Percentiles rank a stretch among this genome's conserved stretches.
phyloP scores from a whole-genome alignment of 2,113 vertebrate genomes.

The Machaerirhynchus nigripectus region DNA sequence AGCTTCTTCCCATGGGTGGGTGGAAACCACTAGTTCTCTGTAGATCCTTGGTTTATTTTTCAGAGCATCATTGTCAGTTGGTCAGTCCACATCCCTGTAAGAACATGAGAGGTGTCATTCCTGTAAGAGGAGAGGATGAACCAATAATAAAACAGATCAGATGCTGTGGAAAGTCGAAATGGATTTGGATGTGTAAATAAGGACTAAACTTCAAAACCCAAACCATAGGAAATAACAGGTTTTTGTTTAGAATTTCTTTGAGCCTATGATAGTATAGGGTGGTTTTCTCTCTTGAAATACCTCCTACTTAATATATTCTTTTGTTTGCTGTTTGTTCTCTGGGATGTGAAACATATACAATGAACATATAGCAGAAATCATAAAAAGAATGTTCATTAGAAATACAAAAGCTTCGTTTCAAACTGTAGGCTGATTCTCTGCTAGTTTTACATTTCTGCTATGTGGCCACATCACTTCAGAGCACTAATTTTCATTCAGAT shows the following conservation, averaged over 20 bases:
- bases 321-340: neutral
- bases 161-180: neutral
- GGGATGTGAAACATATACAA: neutral
- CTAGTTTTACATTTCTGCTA: neutral
- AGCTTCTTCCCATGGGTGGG: conserved; percentile 12
- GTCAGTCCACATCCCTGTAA: neutral
- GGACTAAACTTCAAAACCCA: neutral
- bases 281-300: neutral
- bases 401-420: neutral
- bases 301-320: neutral
- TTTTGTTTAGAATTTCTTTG: neutral
- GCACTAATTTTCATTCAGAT: neutral
- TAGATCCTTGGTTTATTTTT: neutral
- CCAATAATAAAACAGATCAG: neutral
- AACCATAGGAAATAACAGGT: neutral
- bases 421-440: neutral
- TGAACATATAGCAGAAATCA: neutral
- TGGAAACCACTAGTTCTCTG: conserved; percentile 6
- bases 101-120: neutral
- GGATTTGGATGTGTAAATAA: neutral
- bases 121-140: neutral
- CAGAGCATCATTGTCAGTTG: neutral
- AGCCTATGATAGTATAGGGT: neutral
- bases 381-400: neutral
- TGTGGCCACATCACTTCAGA: neutral